A percentile compares a stretch with the other conserved stretches of the same genome.
Conservation (phyloP, 2,113 vertebrate species). For the Prolemur simus region DNA sequence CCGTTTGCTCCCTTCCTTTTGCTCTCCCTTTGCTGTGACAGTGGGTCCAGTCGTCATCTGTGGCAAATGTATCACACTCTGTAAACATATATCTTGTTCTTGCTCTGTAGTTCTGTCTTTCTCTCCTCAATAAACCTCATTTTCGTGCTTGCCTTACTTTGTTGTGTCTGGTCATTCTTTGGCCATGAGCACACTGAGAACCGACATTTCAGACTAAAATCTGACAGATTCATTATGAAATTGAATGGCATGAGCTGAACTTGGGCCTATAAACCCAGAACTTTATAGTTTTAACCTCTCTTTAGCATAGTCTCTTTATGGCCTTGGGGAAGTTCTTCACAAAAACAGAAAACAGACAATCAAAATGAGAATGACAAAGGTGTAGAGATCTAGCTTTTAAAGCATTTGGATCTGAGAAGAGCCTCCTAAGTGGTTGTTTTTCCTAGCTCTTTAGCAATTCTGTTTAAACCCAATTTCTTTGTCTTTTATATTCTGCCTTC, state of each 20-base stretch:
- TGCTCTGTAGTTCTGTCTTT: too few species aligned
- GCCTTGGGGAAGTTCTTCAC: slow-evolving; percentile 67
- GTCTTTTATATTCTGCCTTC: slow-evolving; percentile 77
- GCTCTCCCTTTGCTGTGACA: too few species aligned
- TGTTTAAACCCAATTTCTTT: slow-evolving; percentile 78
- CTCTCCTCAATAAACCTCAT: too few species aligned
- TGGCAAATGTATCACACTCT: too few species aligned
- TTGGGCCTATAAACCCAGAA: slow-evolving; percentile 43
- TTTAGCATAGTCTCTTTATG: slow-evolving; percentile 61
- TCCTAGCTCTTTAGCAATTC: slow-evolving; percentile 65
- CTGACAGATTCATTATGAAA: slow-evolving; percentile 1
- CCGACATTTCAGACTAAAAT: too few species aligned
- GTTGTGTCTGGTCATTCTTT: too few species aligned
- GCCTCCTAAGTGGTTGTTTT: slow-evolving; percentile 69
- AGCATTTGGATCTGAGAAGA: slow-evolving; percentile 62
- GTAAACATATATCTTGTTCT: too few species aligned
- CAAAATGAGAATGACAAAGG: slow-evolving; percentile 59
- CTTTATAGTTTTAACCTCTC: slow-evolving; percentile 53
- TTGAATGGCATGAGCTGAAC: slow-evolving; percentile 57
- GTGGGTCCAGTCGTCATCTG: too few species aligned
- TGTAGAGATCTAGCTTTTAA: slow-evolving; percentile 57
- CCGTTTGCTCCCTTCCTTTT: too few species aligned
- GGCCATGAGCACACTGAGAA: too few species aligned
- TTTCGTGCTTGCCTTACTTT: too few species aligned
- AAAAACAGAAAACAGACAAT: slow-evolving; percentile 58